Conservation (phyloP, 2,113 vertebrate genomes). For the Myodes glareolus region DNA sequence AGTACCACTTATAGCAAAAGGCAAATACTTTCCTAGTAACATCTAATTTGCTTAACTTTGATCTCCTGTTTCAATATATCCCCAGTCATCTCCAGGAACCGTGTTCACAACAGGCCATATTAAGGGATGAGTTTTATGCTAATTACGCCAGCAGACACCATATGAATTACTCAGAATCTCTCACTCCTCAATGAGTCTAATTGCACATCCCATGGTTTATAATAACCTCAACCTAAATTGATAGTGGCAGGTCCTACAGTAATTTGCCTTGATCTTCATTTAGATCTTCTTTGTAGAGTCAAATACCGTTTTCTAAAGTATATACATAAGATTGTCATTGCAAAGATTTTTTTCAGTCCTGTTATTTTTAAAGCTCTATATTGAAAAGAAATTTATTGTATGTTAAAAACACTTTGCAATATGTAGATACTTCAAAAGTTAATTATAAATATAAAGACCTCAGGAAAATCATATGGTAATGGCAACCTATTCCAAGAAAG, state of each 20-base stretch:
- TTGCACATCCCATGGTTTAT: neutral
- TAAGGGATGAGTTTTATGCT: neutral
- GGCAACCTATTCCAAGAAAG: neutral
- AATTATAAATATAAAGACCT: neutral
- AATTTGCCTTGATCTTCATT: neutral
- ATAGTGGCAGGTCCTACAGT: neutral
- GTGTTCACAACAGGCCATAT: neutral
- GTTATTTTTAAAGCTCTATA: neutral
- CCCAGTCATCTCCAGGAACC: neutral
- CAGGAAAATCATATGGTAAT: neutral
- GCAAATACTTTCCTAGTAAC: neutral
- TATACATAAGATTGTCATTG: neutral
- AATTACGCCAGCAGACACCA: neutral
- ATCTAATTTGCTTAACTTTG: neutral
- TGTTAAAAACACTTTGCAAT: neutral
- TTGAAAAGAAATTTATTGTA: neutral
- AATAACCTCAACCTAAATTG: neutral
- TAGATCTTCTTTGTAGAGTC: neutral
- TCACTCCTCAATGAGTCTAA: neutral
- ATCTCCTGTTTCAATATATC: neutral
- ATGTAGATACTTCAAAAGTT: neutral
- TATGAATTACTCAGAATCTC: neutral
- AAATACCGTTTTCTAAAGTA: neutral
- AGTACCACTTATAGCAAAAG: neutral
- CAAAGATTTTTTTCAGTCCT: neutral